phyloP scores from a whole-genome alignment of 2,797 vertebrate species.

The Anniella stebbinsi region DNA sequence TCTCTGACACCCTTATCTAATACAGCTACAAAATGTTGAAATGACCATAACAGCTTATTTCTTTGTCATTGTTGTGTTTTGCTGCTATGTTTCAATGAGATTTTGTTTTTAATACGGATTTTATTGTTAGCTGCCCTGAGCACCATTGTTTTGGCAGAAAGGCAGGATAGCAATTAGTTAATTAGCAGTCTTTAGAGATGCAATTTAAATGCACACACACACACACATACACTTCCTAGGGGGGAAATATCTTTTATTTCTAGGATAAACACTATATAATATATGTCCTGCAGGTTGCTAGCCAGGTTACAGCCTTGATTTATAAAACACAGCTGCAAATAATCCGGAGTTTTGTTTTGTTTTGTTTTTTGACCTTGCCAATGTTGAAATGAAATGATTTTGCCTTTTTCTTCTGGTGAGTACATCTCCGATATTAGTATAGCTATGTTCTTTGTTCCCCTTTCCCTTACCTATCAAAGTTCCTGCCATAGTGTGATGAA shows the following conservation, averaged over 20 bases:
- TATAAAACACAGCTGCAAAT: constrained; percentile 61
- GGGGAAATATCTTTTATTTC: background rate
- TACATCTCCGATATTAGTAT: constrained; percentile 62
- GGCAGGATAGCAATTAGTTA: too few species aligned
- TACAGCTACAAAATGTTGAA: too few species aligned
- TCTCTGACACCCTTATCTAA: too few species aligned
- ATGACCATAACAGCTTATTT: too few species aligned
- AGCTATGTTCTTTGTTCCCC: constrained; percentile 58
- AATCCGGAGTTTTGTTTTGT: constrained; percentile 12
- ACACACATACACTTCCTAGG: too few species aligned
- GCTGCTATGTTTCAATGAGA: too few species aligned
- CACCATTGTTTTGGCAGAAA: too few species aligned
- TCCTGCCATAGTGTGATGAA: constrained; percentile 57
- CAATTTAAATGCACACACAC: too few species aligned
- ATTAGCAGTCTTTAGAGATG: too few species aligned
- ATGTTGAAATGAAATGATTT: constrained; percentile 48
- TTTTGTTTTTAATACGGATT: too few species aligned
- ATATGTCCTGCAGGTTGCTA: background rate
- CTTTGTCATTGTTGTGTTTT: too few species aligned
- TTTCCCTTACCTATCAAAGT: constrained; percentile 60
- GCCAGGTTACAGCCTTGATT: constrained; percentile 65
- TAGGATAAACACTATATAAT: background rate
- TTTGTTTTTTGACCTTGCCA: constrained; percentile 26
- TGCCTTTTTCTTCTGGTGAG: constrained; percentile 64
- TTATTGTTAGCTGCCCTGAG: too few species aligned